Evolutionary conservation across 2,888 invertebrate species (phyloP), one percentile per base, ranked within the genome.

Genomic region (Icerya purchasi): DNA sequence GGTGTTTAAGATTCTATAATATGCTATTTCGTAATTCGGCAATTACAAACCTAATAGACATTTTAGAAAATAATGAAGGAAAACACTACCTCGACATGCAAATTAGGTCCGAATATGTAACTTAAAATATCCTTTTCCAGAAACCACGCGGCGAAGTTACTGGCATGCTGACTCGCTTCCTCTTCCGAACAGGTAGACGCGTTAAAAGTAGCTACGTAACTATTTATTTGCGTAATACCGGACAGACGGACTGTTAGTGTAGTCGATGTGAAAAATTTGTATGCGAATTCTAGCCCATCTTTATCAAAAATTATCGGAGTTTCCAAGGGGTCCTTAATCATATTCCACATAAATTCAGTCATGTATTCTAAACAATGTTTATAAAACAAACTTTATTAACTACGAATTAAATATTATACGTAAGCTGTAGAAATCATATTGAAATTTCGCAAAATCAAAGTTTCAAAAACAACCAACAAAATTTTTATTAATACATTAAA

Each of bases 61-160:
- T 18, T 21, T 18, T n/a, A 54, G 3, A 54, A 54, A 21, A 21
- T 20, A 3, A n/a, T 24, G 22, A 21, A 20, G 1, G n/a, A 10
- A 24, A 14, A 20, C 64, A 60, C 67, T 69, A 86, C 86, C 80
- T 94, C 94, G 51, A 92, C 92, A 74, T 94, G 94, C 65, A 93
- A 77, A 75, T 94, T 94, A 25, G 94, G 94, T n/a, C 94, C 93
- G 75, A 93, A 94, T 61, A 94, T 82, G 70, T 93, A 91, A 67
- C 90, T 85, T 65, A 93, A 86, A 63, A 94, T 90, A 70, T 86
- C 88, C 71, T 90, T 86, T 64, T 80, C 81, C 0, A 88, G 83
- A 21, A 94, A 75, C 93, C 93, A 94, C 65, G 85, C 80, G 0
- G 89, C 89, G 65, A 94, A 77, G 65, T 81, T 83, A 65, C 86